Evolutionary conservation across 2,888 invertebrate species (phyloP).

Genomic region (Choreutis nemorana): DNA sequence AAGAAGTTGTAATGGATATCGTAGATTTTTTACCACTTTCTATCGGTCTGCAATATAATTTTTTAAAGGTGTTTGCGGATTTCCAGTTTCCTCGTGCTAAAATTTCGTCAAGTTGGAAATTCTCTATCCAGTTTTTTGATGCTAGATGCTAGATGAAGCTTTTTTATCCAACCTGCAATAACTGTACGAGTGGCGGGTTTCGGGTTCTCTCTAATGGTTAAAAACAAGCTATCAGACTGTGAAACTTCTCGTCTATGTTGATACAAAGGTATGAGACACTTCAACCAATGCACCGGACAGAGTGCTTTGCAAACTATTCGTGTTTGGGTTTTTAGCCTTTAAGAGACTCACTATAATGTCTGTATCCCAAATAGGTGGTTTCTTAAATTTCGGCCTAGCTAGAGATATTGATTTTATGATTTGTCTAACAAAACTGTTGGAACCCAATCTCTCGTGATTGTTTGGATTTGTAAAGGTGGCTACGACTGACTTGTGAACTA

Average conservation of each 20-base stretch:
- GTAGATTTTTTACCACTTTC: too few species aligned
- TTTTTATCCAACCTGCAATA: conserved; percentile 10
- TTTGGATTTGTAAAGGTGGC: conserved; percentile 10
- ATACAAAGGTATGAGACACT: conserved; percentile 1
- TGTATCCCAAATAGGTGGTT: background rate
- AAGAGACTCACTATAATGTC: background rate
- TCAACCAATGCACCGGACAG: background rate
- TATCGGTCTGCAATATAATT: too few species aligned
- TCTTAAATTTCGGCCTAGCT: background rate
- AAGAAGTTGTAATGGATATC: too few species aligned
- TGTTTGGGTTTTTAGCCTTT: background rate
- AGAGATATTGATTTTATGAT: too few species aligned
- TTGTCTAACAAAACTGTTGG: too few species aligned
- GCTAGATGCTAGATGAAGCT: conserved; percentile 15
- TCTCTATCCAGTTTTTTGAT: conserved; percentile 12
- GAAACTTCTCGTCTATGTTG: background rate
- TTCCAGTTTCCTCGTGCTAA: conserved; percentile 12
- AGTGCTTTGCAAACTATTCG: background rate
- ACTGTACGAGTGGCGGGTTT: conserved; percentile 12
- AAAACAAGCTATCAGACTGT: conserved; percentile 4
- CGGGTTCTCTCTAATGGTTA: conserved; percentile 10
- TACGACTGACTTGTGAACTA: conserved; percentile 7
- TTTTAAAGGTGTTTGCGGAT: conserved; percentile 7
- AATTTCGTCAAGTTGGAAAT: conserved; percentile 12
- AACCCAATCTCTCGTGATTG: too few species aligned